Base-by-base conservation (phyloP, 2,888 invertebrate species). In the Diogma glabrata region DNA sequence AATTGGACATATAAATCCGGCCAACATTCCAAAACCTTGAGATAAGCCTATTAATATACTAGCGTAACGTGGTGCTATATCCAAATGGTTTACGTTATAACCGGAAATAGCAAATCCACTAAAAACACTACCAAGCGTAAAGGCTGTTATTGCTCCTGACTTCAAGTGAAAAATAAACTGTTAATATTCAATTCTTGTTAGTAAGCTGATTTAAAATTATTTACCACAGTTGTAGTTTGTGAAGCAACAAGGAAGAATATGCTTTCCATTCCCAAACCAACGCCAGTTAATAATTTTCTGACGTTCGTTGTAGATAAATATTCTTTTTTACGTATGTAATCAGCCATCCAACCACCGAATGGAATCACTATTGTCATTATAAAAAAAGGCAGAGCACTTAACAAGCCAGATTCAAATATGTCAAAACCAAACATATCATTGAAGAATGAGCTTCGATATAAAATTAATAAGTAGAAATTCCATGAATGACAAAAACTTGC, bases 51-150 rank as follows among this genome's bases (percentile, higher is more conserved):
- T 97, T 56, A 97, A 74, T 58, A 96, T 95, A 67, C 93, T 93
- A 26, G 96, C 96, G 67, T 95, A 96, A 48, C 93, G 79, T 0
- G 96, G 96, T 0, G 96, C 96, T 51, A 96, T 94, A 66, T 96
- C 96, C 66, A 96, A 72, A 63, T 97, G 96, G 70, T 99, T 97
- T n/a, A 99, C 97, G 67, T 99, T 99, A 74, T 95, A 97, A 23
- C 97, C 95, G 2, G 97, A 97, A 64, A 99, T 99, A 43, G 99
- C 99, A 65, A 99, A 99, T 1, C 99, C 99, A 60, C 95, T 95
- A 74, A 94, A 95, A 14, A 97, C 99, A 3, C 99, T 99, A 4
- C 99, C 99, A 30, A 95, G 76, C 0, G 93, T 92, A 55, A 99
- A 73, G 40, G 93, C 93, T 26, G 86, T 79, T 55, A 95, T 90